These are phyloP conservation scores for Lophius piscatorius DNA, from an alignment of 2,113 vertebrate genomes.

Conservation along the genomic window DNA sequence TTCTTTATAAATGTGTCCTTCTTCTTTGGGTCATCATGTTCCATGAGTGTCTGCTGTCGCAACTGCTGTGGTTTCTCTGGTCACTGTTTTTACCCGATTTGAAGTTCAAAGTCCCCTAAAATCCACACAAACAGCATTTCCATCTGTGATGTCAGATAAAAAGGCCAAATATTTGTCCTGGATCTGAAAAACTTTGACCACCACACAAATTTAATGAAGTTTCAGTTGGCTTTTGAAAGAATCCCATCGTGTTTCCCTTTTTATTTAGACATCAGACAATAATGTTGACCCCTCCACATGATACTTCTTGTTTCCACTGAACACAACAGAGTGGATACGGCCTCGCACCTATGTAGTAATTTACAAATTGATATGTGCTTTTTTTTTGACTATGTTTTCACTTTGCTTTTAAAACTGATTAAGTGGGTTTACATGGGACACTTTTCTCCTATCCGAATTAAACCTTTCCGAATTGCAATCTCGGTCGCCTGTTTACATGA, in stretches of 20 bases:
- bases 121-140: not conserved
- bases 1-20: slow-evolving; percentile 8
- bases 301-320: too few relatives aligned
- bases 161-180: slow-evolving; percentile 16
- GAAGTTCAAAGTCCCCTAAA: not conserved
- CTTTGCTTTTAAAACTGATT: too few relatives aligned
- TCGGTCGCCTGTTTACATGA: too few relatives aligned
- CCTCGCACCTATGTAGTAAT: too few relatives aligned
- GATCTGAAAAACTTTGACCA: slow-evolving; percentile 1
- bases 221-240: slow-evolving; percentile 11
- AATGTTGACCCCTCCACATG: too few relatives aligned
- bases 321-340: too few relatives aligned
- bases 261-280: too few relatives aligned
- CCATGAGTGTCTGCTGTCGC: not conserved
- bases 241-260: slow-evolving; percentile 13
- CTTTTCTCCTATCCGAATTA: too few relatives aligned
- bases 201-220: slow-evolving; percentile 10
- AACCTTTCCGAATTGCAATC: too few relatives aligned
- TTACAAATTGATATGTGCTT: too few relatives aligned
- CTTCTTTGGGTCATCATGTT: not conserved
- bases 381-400: too few relatives aligned
- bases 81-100: not conserved
- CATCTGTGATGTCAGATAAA: not conserved
- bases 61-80: not conserved
- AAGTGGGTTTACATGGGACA: too few relatives aligned